Conservation (phyloP, 2,113 vertebrate species). For the Notothenia coriiceps region DNA sequence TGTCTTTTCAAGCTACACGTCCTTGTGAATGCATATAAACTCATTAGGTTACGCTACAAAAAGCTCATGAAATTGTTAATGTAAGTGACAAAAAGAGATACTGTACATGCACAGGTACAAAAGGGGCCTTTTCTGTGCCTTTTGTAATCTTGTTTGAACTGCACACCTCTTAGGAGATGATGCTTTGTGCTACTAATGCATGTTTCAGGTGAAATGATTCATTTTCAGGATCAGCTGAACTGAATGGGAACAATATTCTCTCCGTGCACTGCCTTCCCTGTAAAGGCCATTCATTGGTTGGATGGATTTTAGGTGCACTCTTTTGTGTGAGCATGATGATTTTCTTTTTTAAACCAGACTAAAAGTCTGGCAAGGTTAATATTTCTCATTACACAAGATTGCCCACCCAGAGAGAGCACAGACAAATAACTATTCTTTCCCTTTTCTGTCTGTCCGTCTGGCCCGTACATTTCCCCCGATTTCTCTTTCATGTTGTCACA, state of each 20-base stretch:
- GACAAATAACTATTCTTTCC: conserved; percentile 71
- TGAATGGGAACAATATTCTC: conserved; percentile 30
- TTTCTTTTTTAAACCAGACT: conserved; percentile 46
- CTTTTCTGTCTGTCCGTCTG: conserved; percentile 45
- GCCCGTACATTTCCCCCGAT: conserved; percentile 26
- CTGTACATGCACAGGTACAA: not conserved
- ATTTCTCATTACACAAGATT: conserved; percentile 76
- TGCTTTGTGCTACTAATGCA: conserved; percentile 23
- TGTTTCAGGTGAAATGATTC: conserved; percentile 44
- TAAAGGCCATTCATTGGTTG: conserved; percentile 59
- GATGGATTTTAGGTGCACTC: conserved; percentile 59
- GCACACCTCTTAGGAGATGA: conserved; percentile 7
- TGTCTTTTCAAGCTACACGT: not conserved
- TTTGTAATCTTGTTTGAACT: conserved; percentile 19
- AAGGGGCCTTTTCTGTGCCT: not conserved
- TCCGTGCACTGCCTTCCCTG: conserved; percentile 9
- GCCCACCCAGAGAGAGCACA: conserved; percentile 59
- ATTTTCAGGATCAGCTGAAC: conserved; percentile 39
- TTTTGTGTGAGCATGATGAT: conserved; percentile 61
- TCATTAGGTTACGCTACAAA: not conserved
- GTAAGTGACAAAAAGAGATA: not conserved
- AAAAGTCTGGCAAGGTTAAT: conserved; percentile 70
- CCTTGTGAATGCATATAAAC: not conserved
- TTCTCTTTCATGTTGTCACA: conserved; percentile 44
- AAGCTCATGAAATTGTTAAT: not conserved